phyloP scores from a whole-genome alignment of 2,888 invertebrate genomes.

The Caenorhabditis macrosperma region DNA sequence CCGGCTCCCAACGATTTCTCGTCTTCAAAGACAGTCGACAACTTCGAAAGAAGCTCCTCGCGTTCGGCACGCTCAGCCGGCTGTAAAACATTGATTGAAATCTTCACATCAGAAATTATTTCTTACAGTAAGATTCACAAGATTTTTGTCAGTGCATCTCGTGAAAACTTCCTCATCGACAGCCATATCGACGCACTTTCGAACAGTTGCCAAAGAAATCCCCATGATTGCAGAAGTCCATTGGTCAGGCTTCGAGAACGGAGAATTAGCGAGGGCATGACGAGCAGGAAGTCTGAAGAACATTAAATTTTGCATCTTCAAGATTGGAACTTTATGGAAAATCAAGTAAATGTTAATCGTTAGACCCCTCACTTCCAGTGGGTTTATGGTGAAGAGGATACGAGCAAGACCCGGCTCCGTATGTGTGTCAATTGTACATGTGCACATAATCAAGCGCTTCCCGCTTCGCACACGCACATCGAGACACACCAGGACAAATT shows the following conservation, averaged over 20 bases:
- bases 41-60: slow-evolving; percentile 48
- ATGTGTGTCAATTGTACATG: slow-evolving; percentile 8
- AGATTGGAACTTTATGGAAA: too few species aligned
- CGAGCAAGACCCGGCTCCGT: background rate
- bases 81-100: slow-evolving; percentile 11
- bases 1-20: slow-evolving; percentile 58
- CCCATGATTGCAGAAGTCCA: slow-evolving; percentile 62
- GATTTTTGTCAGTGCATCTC: slow-evolving; percentile 58
- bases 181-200: slow-evolving; percentile 61
- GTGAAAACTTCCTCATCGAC: slow-evolving; percentile 55
- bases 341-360: too few species aligned
- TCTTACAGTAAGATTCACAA: slow-evolving; percentile 57
- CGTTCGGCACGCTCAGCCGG: slow-evolving; percentile 51
- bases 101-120: background rate
- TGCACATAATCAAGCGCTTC: slow-evolving; percentile 9
- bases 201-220: slow-evolving; percentile 57
- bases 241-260: slow-evolving; percentile 57
- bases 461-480: background rate
- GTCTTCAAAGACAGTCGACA: slow-evolving; percentile 56
- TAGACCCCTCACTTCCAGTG: background rate
- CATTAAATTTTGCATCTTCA: background rate
- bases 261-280: slow-evolving; percentile 51
- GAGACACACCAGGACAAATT: background rate
- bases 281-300: slow-evolving; percentile 46
- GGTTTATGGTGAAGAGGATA: background rate